Conservation (phyloP, 2,797 vertebrate species). For the Saxicola maurus region DNA sequence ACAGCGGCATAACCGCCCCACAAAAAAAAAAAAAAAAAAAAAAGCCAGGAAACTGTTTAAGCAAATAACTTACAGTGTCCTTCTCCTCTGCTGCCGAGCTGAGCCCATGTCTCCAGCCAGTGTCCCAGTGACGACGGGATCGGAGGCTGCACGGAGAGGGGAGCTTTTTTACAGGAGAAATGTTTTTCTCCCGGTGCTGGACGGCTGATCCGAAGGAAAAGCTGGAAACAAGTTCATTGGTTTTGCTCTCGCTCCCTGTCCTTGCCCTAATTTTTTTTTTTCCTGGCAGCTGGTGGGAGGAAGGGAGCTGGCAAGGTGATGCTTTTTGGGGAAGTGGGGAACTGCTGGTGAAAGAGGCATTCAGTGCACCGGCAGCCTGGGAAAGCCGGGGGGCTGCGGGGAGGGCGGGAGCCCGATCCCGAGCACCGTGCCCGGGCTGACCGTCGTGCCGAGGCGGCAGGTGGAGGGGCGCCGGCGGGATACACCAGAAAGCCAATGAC, state of each 20-base stretch:
- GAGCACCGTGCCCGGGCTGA: neutral
- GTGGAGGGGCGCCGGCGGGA: neutral
- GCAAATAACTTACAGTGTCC: conserved; percentile 15
- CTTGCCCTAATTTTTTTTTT: conserved; percentile 45
- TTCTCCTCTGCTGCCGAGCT: neutral
- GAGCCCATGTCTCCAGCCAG: neutral
- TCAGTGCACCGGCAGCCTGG: neutral
- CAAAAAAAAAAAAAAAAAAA: fast-evolving
- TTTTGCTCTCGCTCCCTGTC: conserved; percentile 16
- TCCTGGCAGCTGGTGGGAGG: conserved; percentile 65
- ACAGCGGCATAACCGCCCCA: neutral
- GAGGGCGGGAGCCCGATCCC: neutral
- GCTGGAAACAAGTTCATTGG: conserved; percentile 50
- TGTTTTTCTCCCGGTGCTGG: conserved; percentile 31
- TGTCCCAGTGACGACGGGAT: neutral
- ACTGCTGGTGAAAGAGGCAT: conserved; percentile 12
- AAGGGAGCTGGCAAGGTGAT: conserved; percentile 48
- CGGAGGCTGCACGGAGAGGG: neutral
- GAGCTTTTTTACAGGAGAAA: neutral
- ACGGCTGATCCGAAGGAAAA: neutral
- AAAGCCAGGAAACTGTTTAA: neutral
- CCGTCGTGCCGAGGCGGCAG: neutral
- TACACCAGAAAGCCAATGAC: conserved; percentile 6
- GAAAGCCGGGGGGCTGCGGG: neutral
- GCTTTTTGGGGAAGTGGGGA: conserved; percentile 28